Evolutionary conservation across 2,888 invertebrate species (phyloP).

Genomic region (Ametastegia equiseti): DNA sequence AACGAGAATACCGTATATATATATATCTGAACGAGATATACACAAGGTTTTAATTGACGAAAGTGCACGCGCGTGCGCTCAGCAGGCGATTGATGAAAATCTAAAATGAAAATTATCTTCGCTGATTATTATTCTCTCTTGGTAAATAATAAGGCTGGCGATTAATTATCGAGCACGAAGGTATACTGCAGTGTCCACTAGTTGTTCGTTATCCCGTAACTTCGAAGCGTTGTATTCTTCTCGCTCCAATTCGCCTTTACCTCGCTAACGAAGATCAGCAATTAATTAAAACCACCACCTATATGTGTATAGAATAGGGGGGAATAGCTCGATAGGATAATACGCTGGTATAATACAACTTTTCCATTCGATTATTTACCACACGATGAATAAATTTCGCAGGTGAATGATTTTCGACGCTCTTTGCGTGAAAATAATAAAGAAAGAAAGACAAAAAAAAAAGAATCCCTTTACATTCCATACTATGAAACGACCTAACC

Average conservation of each 20-base stretch:
- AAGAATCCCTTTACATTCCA: constrained; percentile 18
- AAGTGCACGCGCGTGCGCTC: neutral
- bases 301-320: neutral
- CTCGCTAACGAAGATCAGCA: constrained; percentile 15
- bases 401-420: neutral
- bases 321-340: neutral
- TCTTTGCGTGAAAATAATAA: neutral
- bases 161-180: constrained; percentile 1
- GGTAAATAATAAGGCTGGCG: neutral
- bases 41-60: neutral
- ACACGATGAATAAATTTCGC: neutral
- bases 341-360: neutral
- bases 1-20: neutral
- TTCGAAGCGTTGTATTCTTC: constrained; percentile 14
- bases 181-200: neutral
- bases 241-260: constrained; percentile 21
- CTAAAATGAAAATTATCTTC: neutral
- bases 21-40: neutral
- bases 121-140: neutral
- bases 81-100: neutral
- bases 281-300: neutral
- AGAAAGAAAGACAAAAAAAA: neutral
- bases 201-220: constrained; percentile 41
- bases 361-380: neutral
- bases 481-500: neutral